Evolutionary conservation across 2,113 vertebrate species (phyloP), one percentile per base, ranked within the genome.

Genomic region (Stigmatopora argus): DNA sequence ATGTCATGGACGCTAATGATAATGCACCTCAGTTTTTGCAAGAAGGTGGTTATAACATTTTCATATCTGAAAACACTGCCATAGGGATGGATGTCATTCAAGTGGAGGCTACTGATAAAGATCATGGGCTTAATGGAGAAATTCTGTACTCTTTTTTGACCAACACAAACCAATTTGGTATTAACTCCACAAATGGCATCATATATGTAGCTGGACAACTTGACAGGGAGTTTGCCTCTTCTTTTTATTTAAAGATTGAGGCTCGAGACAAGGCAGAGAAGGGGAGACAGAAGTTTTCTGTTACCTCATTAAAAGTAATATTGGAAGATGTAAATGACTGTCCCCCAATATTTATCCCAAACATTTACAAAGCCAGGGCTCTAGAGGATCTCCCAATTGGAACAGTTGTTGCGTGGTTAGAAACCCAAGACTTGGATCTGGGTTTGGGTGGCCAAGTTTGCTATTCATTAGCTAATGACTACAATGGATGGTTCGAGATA

Each of bases 251-350:
- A 60, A 97, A 95, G 81, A 93, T 99, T 14, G 95, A 99, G 70
- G 96, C 96, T 5, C 88, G 94, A 70, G 97, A 99, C 85, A 92
- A 86, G 75, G 93, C 94, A 5, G 92, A 94, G 34, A 91, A 79
- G 57, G 91, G 90, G 26, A 90, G 77, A 47, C 94, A 96, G 69
- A 92, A 81, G 66, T 97, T 92, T 80, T 93, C 95, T 0, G 71
- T 94, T 5, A 92, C 94, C 26, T 92, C 89, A 18, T 81, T 99
- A n/a, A 91, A 90, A 77, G 87, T 99, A 5, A 86, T 88, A 12
- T 76, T 99, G 67, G 94, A 94, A 45, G 97, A 99, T 3, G 94
- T 98, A 8, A 99, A 99, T 7, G 97, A 99, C 79, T 98, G 95
- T 44, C 92, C 96, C 35, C 97, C 97, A 2, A 86, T 89, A 14